Conservation (phyloP, 2,888 invertebrate species). For the Atrina japonica region DNA sequence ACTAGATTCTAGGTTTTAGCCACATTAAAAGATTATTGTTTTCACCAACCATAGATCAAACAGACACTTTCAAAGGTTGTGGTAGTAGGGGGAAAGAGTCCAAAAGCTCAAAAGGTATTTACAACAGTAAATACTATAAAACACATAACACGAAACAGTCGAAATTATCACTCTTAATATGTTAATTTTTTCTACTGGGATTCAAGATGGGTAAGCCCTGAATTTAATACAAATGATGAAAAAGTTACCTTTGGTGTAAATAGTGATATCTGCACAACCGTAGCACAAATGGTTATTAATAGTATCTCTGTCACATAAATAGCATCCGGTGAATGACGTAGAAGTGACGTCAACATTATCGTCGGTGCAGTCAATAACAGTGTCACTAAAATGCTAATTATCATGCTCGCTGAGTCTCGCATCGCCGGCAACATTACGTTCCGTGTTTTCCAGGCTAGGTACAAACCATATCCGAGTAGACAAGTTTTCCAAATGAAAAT, state of each 20-base stretch:
- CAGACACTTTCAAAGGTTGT: no score
- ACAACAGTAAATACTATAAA: no score
- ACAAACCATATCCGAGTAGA: conserved; percentile 61
- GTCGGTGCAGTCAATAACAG: conserved; percentile 55
- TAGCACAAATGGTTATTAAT: conserved; percentile 55
- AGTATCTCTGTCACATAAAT: conserved; percentile 58
- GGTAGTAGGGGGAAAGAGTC: no score
- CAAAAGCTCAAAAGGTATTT: no score
- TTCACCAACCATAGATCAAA: no score
- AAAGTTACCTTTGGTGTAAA: conserved; percentile 70
- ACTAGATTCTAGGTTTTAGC: no score
- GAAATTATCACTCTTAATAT: no score
- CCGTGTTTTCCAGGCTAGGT: conserved; percentile 71
- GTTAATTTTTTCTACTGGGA: no score
- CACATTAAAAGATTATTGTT: no score
- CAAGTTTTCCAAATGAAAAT: conserved; percentile 64
- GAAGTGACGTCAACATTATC: conserved; percentile 51
- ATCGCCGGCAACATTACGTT: conserved; percentile 67
- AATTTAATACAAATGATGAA: no score
- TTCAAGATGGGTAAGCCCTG: no score
- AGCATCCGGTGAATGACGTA: conserved; percentile 56
- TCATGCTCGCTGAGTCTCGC: conserved; percentile 65
- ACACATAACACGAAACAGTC: no score
- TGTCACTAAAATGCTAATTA: conserved; percentile 59
- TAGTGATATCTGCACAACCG: conserved; percentile 58